Conservation (phyloP, 2,888 invertebrate species). For the Nesidiocoris tenuis region DNA sequence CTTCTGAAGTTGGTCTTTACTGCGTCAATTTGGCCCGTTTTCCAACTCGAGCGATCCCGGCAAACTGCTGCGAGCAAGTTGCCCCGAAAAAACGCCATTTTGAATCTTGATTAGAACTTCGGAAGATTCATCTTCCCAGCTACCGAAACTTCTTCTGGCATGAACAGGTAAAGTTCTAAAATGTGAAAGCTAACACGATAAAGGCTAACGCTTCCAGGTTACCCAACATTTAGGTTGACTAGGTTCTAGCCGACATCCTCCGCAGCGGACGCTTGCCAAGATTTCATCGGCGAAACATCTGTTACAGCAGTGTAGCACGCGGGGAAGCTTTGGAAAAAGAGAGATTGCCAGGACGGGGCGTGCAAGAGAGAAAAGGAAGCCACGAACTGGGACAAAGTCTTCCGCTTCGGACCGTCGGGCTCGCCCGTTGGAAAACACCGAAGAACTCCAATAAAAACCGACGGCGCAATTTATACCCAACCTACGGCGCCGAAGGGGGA, state of each 20-base stretch:
- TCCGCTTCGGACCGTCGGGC: background rate
- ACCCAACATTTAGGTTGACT: background rate
- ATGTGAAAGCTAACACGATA: background rate
- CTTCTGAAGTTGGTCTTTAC: too few species aligned
- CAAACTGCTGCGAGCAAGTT: too few species aligned
- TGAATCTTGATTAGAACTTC: too few species aligned
- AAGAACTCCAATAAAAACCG: background rate
- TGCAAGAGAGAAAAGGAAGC: background rate
- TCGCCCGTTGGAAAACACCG: background rate
- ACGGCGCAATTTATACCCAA: background rate
- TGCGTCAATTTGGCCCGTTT: too few species aligned
- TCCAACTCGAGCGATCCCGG: too few species aligned
- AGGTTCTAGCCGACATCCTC: background rate
- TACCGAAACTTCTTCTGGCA: background rate
- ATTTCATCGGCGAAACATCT: background rate
- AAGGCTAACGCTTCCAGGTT: background rate
- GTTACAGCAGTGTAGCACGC: background rate
- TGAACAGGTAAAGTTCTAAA: background rate
- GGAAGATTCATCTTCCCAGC: too few species aligned
- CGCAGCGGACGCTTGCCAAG: background rate
- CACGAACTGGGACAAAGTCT: background rate
- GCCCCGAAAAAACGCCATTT: too few species aligned
- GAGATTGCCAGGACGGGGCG: background rate
- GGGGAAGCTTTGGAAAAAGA: background rate
- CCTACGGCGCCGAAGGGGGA: background rate